Evolutionary conservation across 2,888 invertebrate species (phyloP).

Genomic region (Drosophila engyochracea): DNA sequence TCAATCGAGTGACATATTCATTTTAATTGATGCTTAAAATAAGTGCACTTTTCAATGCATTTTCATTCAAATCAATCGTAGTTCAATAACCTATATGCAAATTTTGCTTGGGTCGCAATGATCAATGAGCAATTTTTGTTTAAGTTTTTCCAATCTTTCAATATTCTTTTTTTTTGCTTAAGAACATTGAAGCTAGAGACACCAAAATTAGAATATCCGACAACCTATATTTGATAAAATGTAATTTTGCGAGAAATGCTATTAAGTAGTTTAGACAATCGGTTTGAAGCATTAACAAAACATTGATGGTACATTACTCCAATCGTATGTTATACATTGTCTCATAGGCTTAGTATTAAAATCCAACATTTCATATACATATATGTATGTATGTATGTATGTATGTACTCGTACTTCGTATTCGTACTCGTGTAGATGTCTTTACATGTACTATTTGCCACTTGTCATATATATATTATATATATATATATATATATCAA

Average conservation of each 20-base stretch:
- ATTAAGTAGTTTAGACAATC: neutral
- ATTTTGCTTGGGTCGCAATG: neutral
- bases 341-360: conserved; percentile 6
- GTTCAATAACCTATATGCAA: neutral
- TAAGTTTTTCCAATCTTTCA: neutral
- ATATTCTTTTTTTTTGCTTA: neutral
- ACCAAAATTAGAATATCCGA: neutral
- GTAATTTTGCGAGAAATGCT: neutral
- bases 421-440: conserved; percentile 37
- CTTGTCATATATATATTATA: conserved; percentile 14
- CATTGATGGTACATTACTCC: conserved; percentile 1
- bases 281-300: neutral
- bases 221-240: neutral
- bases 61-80: conserved; percentile 9
- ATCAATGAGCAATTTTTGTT: neutral
- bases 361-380: conserved; percentile 19
- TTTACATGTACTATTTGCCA: conserved; percentile 36
- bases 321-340: neutral
- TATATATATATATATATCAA: conserved; percentile 4
- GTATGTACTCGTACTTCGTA: conserved; percentile 24
- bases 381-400: conserved; percentile 19
- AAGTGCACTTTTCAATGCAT: conserved; percentile 13
- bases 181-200: neutral
- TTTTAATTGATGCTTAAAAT: neutral
- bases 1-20: conserved; percentile 5